Evolutionary conservation across 2,113 vertebrate genomes (phyloP).

Genomic region (Rhinolophus ferrumequinum): DNA sequence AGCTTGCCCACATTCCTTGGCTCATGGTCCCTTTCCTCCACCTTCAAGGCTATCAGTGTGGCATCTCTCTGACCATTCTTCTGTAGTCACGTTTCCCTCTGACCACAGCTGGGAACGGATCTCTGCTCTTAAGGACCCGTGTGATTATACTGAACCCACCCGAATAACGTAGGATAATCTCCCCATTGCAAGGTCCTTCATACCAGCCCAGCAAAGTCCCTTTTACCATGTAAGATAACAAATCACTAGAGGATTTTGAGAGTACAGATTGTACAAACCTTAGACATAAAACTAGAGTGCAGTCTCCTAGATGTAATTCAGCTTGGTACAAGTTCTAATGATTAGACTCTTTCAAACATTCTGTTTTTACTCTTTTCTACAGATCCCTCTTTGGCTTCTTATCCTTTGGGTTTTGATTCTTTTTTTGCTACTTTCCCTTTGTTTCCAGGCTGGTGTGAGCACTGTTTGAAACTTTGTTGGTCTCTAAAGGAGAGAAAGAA

Average conservation of each 20-base stretch:
- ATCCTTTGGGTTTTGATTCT: not conserved
- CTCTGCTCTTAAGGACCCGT: not conserved
- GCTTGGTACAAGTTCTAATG: not conserved
- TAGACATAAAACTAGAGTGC: not conserved
- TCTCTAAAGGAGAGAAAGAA: not conserved
- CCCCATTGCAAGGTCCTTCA: not conserved
- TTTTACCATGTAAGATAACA: not conserved
- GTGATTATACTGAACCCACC: not conserved
- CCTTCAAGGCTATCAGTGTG: not conserved
- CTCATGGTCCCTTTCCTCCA: not conserved
- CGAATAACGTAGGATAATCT: not conserved
- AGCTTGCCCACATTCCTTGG: not conserved
- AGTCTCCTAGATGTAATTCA: not conserved
- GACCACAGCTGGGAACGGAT: not conserved
- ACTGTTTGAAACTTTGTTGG: not conserved
- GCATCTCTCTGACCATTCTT: not conserved
- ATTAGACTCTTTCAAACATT: not conserved
- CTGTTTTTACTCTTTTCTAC: not conserved
- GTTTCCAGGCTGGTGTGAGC: not conserved
- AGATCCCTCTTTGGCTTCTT: not conserved
- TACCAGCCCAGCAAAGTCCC: not conserved
- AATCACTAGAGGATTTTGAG: not conserved
- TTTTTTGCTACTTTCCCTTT: not conserved
- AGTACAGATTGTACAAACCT: not conserved
- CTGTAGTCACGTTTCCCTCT: not conserved